phyloP scores from a whole-genome alignment of 2,113 vertebrate species.

The Megaceryle maxima region DNA sequence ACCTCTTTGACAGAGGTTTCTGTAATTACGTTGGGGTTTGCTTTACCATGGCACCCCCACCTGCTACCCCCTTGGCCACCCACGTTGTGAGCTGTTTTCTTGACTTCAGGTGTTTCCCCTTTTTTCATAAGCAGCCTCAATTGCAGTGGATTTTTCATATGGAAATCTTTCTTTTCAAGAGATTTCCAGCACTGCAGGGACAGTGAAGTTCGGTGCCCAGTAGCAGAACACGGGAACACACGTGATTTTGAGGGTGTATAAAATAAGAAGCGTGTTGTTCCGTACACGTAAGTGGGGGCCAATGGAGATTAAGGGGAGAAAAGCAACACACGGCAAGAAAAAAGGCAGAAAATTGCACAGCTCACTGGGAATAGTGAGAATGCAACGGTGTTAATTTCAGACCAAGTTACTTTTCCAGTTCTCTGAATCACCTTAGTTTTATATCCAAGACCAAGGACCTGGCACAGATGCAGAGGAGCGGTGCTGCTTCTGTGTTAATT shows the following conservation, averaged over 20 bases:
- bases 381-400: neutral
- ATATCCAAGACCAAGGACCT: neutral
- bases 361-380: neutral
- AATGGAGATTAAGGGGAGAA: neutral
- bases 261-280: neutral
- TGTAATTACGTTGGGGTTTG: conserved; percentile 26
- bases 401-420: neutral
- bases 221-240: neutral
- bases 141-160: neutral
- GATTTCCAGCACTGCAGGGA: neutral
- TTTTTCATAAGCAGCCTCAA: neutral
- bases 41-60: conserved; percentile 7
- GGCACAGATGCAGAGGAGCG: neutral
- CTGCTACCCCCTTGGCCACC: conserved; percentile 39
- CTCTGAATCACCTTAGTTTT: neutral
- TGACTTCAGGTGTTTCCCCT: neutral
- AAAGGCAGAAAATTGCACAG: neutral
- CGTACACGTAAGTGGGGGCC: neutral
- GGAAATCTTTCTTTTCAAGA: neutral
- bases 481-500: neutral
- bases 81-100: neutral
- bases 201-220: neutral
- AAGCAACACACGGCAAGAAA: neutral
- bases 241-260: neutral
- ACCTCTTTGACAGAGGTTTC: neutral